Conservation (phyloP, 2,797 vertebrate genomes). For the Trematomus bernacchii region DNA sequence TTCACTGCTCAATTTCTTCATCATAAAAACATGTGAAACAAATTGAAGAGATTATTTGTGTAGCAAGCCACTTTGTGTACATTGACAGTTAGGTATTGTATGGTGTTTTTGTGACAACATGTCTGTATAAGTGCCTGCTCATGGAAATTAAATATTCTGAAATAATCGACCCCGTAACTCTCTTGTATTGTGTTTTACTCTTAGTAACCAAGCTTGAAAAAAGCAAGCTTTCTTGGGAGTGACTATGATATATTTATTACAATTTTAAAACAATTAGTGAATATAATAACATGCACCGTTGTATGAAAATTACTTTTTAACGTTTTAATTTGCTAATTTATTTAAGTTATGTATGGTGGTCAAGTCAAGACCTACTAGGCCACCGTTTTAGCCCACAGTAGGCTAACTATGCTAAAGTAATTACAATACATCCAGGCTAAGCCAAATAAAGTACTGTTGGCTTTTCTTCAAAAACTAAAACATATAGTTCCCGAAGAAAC, state of each 20-base stretch:
- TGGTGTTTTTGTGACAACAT: constrained; percentile 35
- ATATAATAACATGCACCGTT: constrained; percentile 1
- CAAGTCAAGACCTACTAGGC: background rate
- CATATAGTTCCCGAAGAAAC: background rate
- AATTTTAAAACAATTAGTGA: background rate
- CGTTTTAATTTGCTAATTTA: background rate
- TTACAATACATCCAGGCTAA: background rate
- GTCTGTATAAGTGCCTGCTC: constrained; percentile 24
- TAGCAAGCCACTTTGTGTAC: constrained; percentile 10
- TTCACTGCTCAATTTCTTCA: constrained; percentile 2
- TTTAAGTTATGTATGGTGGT: background rate
- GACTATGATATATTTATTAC: background rate
- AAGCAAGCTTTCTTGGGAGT: background rate
- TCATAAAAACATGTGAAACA: background rate
- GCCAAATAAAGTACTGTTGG: background rate
- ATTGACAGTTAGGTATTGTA: constrained; percentile 20
- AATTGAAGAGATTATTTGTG: background rate
- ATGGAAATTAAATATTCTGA: constrained; percentile 58
- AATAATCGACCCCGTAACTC: constrained; percentile 6
- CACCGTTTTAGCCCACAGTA: background rate
- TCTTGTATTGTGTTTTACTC: constrained; percentile 19
- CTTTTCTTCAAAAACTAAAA: background rate
- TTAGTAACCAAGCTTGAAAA: background rate
- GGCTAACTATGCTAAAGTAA: background rate
- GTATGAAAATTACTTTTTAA: background rate